Evolutionary conservation across 2,113 vertebrate genomes (phyloP), one percentile per base, ranked within the genome.

Genomic region (Malurus elegans): DNA sequence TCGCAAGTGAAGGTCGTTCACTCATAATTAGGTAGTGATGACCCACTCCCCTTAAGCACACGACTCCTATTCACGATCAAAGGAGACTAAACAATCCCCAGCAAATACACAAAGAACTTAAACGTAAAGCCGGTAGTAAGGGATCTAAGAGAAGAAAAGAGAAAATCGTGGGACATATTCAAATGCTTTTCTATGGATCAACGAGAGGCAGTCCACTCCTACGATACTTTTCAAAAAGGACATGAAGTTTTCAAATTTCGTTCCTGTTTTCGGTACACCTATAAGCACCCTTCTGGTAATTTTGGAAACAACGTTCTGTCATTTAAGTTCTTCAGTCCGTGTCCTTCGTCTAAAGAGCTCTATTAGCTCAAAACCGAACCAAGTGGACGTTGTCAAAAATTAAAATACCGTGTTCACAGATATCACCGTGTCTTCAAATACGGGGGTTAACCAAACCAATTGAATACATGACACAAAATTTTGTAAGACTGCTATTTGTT

Each of bases 391-490:
- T 25, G 8, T 9, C 4, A 38, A 64, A 64, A 53, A 40, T 8
- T 75, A 66, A 61, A 29, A 38, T 0, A 21, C 2, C 1, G 13
- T 17, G 0, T n/a, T 58, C 25, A 50, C 23, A 65, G 32, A 9
- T 4, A 51, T 7, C 11, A 21, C 12, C 8, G 57, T 40, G 10
- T 10, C 21, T 24, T 40, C 14, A 60, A 65, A 36, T 3, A 18
- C 1, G 5, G 8, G 10, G 16, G 3, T 11, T n/a, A 16, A 24
- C 6, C 14, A 80, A 62, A 73, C 0, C 3, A 86, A 51, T 0
- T 32, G 9, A 79, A 51, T 0, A 0, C 0, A 0, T 4, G 38
- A 38, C 15, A 57, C 1, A 3, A 53, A 76, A 45, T 29, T 1
- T 20, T 14, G 26, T 0, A 6, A 12, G 29, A 2, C 0, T 9